Evolutionary conservation across 1,140 invertebrate genomes (phyloP).

Genomic region (Liolophura sinensis): DNA sequence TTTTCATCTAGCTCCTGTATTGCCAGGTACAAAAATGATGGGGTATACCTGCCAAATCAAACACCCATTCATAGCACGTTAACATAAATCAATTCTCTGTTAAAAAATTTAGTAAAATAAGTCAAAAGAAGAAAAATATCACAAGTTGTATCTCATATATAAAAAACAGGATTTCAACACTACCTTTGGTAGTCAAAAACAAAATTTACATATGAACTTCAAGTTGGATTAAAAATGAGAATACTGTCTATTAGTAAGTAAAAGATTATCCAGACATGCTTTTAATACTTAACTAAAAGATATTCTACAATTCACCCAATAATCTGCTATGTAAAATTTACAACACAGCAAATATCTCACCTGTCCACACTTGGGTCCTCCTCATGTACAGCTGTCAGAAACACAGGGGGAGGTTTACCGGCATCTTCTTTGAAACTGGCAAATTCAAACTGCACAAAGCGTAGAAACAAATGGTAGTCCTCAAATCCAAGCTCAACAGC

Average conservation of each 20-base stretch:
- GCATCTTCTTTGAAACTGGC: constrained; percentile 52
- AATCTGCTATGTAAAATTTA: neutral
- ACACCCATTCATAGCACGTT: neutral
- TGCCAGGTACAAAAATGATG: constrained; percentile 42
- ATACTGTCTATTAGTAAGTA: no score
- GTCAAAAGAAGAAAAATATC: neutral
- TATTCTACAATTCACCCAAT: no score
- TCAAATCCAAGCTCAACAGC: constrained; percentile 52
- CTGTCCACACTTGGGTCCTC: constrained; percentile 54
- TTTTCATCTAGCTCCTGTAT: constrained; percentile 57
- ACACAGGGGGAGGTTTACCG: constrained; percentile 52
- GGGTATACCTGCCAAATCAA: constrained; percentile 31
- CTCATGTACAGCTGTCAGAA: constrained; percentile 51
- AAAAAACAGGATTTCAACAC: no score
- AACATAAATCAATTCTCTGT: neutral
- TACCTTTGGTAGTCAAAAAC: no score
- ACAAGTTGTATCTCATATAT: neutral
- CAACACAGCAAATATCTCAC: constrained; percentile 17
- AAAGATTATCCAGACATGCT: no score
- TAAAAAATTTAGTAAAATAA: neutral
- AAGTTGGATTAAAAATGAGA: no score
- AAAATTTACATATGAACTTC: no score
- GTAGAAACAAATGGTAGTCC: constrained; percentile 55
- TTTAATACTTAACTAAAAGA: no score
- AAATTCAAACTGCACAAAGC: constrained; percentile 58